Evolutionary conservation across 2,797 vertebrate genomes (phyloP).

Genomic region (Cyclura pinguis): DNA sequence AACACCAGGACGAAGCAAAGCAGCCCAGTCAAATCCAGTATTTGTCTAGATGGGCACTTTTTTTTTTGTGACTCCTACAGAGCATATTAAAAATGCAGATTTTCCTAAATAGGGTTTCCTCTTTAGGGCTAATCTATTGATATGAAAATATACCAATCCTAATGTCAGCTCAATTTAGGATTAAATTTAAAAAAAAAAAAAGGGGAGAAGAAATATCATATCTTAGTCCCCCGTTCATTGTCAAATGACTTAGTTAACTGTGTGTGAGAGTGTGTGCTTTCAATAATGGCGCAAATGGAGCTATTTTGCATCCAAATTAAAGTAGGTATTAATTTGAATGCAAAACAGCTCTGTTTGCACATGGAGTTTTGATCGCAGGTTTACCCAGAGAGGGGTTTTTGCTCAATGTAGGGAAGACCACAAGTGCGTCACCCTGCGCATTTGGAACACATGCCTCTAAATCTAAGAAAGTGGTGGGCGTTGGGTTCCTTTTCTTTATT

Average conservation of each 20-base stretch:
- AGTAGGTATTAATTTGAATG: constrained; percentile 85
- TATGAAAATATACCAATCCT: constrained; percentile 71
- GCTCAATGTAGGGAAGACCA: constrained; percentile 64
- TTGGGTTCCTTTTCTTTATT: neutral
- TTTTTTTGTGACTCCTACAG: constrained; percentile 52
- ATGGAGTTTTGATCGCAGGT: constrained; percentile 76
- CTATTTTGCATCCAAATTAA: constrained; percentile 87
- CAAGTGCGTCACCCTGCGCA: constrained; percentile 62
- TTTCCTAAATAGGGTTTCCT: constrained; percentile 49
- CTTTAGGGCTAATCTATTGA: constrained; percentile 72
- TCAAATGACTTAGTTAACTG: constrained; percentile 75
- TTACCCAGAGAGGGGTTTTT: constrained; percentile 75
- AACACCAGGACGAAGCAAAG: constrained; percentile 58
- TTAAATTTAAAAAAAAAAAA: constrained; percentile 55
- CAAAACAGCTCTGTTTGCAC: constrained; percentile 81
- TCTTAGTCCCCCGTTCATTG: constrained; percentile 81
- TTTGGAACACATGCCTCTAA: constrained; percentile 74
- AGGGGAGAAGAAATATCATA: constrained; percentile 72
- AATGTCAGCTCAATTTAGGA: constrained; percentile 75
- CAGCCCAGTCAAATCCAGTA: constrained; percentile 51
- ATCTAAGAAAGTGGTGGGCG: constrained; percentile 70
- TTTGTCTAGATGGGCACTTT: constrained; percentile 63
- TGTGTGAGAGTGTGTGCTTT: constrained; percentile 19
- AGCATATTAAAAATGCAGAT: constrained; percentile 68
- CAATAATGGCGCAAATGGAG: constrained; percentile 79